These are phyloP conservation scores for Panthera tigris DNA, from an alignment of 2,113 vertebrate genomes.

Conservation along the genomic window DNA sequence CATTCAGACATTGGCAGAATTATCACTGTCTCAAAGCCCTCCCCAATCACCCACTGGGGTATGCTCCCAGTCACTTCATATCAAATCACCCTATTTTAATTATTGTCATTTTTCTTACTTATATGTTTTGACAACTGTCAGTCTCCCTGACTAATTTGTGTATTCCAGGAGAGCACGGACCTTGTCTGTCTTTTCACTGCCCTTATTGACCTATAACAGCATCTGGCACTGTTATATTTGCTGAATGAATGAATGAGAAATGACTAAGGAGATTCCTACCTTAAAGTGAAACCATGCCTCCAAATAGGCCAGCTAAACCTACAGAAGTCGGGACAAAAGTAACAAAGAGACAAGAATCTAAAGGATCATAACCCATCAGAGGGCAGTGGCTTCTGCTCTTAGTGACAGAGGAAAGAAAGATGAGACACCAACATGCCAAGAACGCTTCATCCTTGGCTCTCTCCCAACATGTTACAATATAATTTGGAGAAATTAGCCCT, in stretches of 20 bases:
- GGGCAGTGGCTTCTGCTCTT: neutral
- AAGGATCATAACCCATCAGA: neutral
- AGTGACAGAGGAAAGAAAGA: neutral
- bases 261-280: neutral
- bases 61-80: neutral
- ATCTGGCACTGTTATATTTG: neutral
- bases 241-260: slow-evolving; percentile 17
- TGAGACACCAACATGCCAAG: neutral
- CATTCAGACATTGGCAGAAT: neutral
- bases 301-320: neutral
- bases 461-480: neutral
- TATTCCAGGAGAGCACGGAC: neutral
- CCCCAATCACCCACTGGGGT: neutral
- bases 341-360: neutral
- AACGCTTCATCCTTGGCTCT: neutral
- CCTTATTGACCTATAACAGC: neutral
- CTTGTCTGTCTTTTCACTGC: neutral
- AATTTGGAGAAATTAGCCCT: slow-evolving; percentile 56
- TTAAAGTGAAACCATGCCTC: neutral
- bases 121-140: neutral
- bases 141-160: neutral
- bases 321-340: neutral
- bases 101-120: neutral
- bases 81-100: neutral
- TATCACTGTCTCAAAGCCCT: neutral